Evolutionary conservation across 2,113 vertebrate species (phyloP).

Genomic region (Sylvietta virens): DNA sequence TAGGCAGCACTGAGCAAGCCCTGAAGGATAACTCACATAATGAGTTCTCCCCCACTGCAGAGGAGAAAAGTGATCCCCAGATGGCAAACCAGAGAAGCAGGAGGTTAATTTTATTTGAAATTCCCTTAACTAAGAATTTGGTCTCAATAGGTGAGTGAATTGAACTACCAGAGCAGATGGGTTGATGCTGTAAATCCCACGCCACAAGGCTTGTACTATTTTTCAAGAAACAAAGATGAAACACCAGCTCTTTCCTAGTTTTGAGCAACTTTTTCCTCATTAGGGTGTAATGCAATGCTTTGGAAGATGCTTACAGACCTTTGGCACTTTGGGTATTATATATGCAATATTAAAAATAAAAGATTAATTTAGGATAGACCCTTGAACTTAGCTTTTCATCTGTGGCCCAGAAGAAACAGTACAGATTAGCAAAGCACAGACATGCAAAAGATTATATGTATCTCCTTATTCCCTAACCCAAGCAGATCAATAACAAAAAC

Average conservation of each 20-base stretch:
- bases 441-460: neutral
- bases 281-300: neutral
- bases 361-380: neutral
- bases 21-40: neutral
- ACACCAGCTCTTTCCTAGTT: neutral
- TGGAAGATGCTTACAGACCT: neutral
- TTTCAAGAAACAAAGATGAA: neutral
- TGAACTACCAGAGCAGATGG: neutral
- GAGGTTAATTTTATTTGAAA: conserved; percentile 27
- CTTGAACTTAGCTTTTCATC: neutral
- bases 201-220: neutral
- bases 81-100: neutral
- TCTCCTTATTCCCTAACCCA: neutral
- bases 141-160: neutral
- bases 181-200: neutral
- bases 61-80: neutral
- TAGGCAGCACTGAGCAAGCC: neutral
- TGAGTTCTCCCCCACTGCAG: neutral
- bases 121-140: neutral
- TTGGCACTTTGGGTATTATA: neutral
- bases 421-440: neutral
- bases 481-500: neutral
- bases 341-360: neutral
- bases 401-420: neutral
- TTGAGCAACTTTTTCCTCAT: neutral